Percentiles rank a stretch among this genome's conserved stretches.
These are phyloP conservation scores for Spisula subtruncata DNA, from an alignment of 2,888 invertebrate species.

Conservation along the genomic window DNA sequence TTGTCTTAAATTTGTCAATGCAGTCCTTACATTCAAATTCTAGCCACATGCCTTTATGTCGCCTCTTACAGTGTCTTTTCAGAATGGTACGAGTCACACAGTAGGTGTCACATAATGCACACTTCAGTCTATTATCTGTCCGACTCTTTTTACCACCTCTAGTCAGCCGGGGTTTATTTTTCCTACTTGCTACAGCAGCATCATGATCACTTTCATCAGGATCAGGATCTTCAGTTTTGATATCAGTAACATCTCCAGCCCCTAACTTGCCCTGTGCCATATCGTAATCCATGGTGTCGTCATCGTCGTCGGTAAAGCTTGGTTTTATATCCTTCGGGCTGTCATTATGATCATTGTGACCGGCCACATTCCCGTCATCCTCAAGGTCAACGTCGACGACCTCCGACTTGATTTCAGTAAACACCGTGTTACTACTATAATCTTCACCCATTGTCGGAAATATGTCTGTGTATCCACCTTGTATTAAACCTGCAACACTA, in stretches of 20 bases:
- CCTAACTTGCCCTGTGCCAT: not conserved
- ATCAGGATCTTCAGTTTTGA: not conserved
- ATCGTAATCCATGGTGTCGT: constrained; percentile 41
- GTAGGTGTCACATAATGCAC: constrained; percentile 31
- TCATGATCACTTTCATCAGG: not conserved
- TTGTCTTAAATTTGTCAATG: constrained; percentile 31
- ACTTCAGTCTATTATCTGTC: constrained; percentile 11
- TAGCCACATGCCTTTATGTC: constrained; percentile 34
- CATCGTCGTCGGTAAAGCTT: constrained; percentile 27
- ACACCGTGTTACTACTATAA: constrained; percentile 5
- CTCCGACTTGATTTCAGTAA: constrained; percentile 46
- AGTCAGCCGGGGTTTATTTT: not conserved
- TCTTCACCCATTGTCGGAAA: constrained; percentile 35
- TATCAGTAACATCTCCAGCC: not conserved
- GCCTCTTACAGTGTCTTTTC: constrained; percentile 24
- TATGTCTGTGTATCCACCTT: constrained; percentile 33
- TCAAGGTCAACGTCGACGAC: constrained; percentile 25
- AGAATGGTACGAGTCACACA: constrained; percentile 36
- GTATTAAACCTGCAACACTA: constrained; percentile 27
- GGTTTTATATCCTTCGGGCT: not conserved
- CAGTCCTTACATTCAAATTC: constrained; percentile 43
- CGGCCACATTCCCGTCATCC: not conserved
- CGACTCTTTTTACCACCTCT: not conserved
- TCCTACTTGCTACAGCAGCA: not conserved
- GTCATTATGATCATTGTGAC: not conserved